Base-by-base conservation (phyloP, 1,140 invertebrate species). In the Delia radicum region DNA sequence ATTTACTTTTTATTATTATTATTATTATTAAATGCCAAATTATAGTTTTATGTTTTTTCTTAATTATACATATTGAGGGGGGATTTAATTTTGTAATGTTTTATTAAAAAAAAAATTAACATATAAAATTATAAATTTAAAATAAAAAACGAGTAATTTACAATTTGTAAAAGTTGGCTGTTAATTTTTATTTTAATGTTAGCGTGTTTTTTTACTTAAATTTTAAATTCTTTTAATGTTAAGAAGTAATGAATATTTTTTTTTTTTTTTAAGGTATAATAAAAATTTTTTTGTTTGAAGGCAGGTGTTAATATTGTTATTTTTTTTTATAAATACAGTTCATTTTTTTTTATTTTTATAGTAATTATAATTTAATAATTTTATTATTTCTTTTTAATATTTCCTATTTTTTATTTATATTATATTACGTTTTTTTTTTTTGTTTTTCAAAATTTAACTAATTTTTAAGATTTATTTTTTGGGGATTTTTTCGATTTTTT, bases 291-390 rank as follows among this genome's bases (percentile, higher is more conserved):
- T 73, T 73, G 37, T 48, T 75, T 71, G 75, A 76, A 76, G 75
- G 75, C 75, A 76, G 75, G 75, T 76, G 75, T 76, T 76, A 55
- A 74, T 76, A 76, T 74, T 76, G 61, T 76, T 72, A 63, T 76
- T 72, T 55, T 21, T 73, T 46, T 76, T 73, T 72, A 76, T 76
- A 76, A 73, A 76, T 76, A 76, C 67, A 73, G 61, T 76, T 73
- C 71, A 76, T 37, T 73, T 73, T 76, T 76, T 55, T 72, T 55
- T 55, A 55, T 55, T 73, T n/a, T n/a, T 48, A 55, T 73, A 73
- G 29, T 73, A 55, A 55, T 48, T 55, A 26, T 21, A 31, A 71
- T 33, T 37, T 42, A 42, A 62, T 74, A 74, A 31, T 48, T 76
- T 67, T 69, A 71, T 73, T 73, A 73, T 76, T 76, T 73, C 8